A percentile compares a stretch with the other conserved stretches of the same genome.
phyloP scores from a whole-genome alignment of 1,140 invertebrate genomes.

The Drosophila micromelanica region DNA sequence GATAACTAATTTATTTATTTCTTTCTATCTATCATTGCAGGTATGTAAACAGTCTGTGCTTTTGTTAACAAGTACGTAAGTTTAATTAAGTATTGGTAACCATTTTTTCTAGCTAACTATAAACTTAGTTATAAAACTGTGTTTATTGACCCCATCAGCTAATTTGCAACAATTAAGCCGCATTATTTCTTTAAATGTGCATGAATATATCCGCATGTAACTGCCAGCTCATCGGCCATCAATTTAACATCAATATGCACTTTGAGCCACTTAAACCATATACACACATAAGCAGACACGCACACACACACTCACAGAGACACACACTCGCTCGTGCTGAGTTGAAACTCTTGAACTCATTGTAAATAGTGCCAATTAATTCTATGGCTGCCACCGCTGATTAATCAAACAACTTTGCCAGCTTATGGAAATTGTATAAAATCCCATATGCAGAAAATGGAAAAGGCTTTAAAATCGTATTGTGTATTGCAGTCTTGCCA shows the following conservation, averaged over 20 bases:
- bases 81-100: background rate
- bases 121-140: background rate
- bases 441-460: constrained; percentile 41
- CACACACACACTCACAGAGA: background rate
- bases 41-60: constrained; percentile 47
- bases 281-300: background rate
- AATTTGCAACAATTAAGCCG: constrained; percentile 73
- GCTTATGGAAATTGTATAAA: constrained; percentile 60
- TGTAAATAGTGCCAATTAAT: constrained; percentile 50
- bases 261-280: constrained; percentile 40
- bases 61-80: constrained; percentile 2
- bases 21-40: constrained; percentile 53
- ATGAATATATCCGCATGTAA: constrained; percentile 45
- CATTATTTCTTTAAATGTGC: constrained; percentile 40
- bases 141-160: constrained; percentile 47
- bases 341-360: constrained; percentile 40
- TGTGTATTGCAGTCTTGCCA: constrained; percentile 14
- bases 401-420: constrained; percentile 40
- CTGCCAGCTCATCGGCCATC: constrained; percentile 53
- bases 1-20: background rate
- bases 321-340: background rate
- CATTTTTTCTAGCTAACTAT: background rate
- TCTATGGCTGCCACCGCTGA: constrained; percentile 38
- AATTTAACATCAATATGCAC: constrained; percentile 55
- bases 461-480: constrained; percentile 33